Conservation (phyloP, 2,888 invertebrate species). For the Cosmia trapezina region DNA sequence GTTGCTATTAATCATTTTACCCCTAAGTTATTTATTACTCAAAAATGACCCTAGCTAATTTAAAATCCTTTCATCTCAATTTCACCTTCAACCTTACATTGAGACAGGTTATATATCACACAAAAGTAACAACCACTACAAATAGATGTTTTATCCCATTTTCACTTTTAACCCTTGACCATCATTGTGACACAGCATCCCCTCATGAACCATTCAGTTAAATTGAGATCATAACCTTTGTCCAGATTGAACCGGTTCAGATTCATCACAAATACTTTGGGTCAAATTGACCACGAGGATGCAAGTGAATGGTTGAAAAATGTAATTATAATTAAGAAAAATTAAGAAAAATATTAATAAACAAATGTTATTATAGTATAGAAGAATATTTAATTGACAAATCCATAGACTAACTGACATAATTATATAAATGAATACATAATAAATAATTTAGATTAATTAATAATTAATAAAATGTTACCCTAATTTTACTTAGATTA, state of each 20-base stretch:
- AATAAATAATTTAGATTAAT: too few relatives aligned
- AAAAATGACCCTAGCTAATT: constrained; percentile 18
- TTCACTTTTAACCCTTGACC: constrained; percentile 39
- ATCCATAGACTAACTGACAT: too few relatives aligned
- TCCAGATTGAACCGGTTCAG: constrained; percentile 51
- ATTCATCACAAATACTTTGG: constrained; percentile 47
- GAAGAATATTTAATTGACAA: too few relatives aligned
- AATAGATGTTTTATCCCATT: constrained; percentile 35
- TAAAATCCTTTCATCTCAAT: constrained; percentile 32
- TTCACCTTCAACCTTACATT: constrained; percentile 45
- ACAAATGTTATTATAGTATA: too few relatives aligned
- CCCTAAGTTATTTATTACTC: constrained; percentile 4
- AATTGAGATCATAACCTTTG: constrained; percentile 49
- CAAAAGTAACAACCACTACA: neutral
- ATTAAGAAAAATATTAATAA: too few relatives aligned
- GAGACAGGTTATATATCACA: neutral
- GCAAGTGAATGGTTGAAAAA: too few relatives aligned
- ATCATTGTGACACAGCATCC: constrained; percentile 51
- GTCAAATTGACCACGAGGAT: constrained; percentile 21
- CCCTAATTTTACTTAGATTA: too few relatives aligned
- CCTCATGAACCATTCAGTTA: constrained; percentile 30
- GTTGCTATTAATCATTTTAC: constrained; percentile 23
- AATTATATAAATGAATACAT: too few relatives aligned
- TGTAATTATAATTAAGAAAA: too few relatives aligned
- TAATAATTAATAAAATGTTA: too few relatives aligned